Percentiles rank a stretch among this genome's conserved stretches.
phyloP scores from a whole-genome alignment of 2,113 vertebrate genomes.

The Hippopotamus amphibius region DNA sequence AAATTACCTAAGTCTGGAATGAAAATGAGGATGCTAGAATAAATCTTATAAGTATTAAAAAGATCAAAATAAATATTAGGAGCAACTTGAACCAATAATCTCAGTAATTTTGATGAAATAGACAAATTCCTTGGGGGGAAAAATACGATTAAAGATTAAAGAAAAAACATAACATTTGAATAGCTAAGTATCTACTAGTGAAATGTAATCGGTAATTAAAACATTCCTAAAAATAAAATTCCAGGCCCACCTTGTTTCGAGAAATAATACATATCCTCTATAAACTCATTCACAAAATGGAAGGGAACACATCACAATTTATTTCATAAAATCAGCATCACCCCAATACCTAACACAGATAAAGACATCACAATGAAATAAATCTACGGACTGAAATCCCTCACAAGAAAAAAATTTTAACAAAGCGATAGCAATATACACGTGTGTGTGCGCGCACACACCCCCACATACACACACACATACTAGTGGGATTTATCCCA shows the following conservation, averaged over 20 bases:
- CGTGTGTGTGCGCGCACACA: not conserved
- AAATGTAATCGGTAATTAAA: not conserved
- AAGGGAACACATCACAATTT: not conserved
- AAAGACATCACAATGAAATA: not conserved
- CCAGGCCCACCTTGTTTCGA: not conserved
- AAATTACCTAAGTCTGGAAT: not conserved
- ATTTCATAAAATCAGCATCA: not conserved
- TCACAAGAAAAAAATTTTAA: not conserved
- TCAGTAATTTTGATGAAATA: slow-evolving; percentile 2
- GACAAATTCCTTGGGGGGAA: not conserved
- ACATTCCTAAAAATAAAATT: not conserved
- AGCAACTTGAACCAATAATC: not conserved
- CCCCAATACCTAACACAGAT: not conserved
- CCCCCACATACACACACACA: not conserved
- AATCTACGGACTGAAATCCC: not conserved
- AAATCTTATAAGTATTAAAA: not conserved
- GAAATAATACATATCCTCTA: not conserved
- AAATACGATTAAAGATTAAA: not conserved
- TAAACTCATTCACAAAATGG: not conserved
- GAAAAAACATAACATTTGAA: not conserved
- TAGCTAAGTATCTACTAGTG: not conserved
- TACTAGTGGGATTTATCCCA: not conserved
- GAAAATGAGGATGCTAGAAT: not conserved
- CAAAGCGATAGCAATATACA: not conserved
- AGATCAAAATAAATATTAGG: not conserved